Conservation (phyloP, 2,797 vertebrate species). For the Octomys mimax region DNA sequence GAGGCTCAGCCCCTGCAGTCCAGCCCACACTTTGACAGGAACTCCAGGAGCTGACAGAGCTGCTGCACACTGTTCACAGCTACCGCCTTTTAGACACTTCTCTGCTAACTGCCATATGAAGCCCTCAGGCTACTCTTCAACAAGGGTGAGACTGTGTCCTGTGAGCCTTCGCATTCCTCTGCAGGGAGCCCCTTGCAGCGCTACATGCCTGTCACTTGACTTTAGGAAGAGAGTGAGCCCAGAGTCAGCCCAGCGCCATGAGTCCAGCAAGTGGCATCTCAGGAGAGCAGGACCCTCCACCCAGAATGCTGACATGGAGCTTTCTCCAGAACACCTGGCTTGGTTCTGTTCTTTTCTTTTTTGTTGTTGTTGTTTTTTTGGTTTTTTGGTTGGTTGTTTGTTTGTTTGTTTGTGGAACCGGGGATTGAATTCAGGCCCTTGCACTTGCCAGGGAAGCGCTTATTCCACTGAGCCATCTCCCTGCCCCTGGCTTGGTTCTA, state of each 20-base stretch:
- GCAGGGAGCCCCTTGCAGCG: not conserved
- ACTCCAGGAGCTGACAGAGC: not conserved
- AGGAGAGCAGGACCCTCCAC: not conserved
- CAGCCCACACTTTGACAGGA: not conserved
- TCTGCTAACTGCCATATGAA: not conserved
- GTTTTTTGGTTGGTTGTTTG: too few species aligned
- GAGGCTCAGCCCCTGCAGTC: not conserved
- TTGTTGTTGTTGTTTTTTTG: too few species aligned
- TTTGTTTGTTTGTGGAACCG: too few species aligned
- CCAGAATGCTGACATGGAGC: not conserved
- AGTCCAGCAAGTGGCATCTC: not conserved
- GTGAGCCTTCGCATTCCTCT: not conserved
- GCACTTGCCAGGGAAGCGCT: too few species aligned
- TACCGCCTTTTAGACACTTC: too few species aligned
- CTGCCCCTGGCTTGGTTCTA: not conserved
- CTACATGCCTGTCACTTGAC: not conserved
- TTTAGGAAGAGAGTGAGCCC: not conserved
- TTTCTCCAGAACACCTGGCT: slow-evolving; percentile 43
- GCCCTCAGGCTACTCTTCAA: not conserved
- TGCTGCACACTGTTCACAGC: not conserved
- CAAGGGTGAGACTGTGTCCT: not conserved
- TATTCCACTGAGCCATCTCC: too few species aligned
- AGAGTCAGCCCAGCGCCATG: not conserved
- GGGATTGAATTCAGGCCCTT: too few species aligned
- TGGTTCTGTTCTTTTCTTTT: too few species aligned